Base-by-base conservation (phyloP, 2,888 invertebrate species). In the Epirrhoe alternata region DNA sequence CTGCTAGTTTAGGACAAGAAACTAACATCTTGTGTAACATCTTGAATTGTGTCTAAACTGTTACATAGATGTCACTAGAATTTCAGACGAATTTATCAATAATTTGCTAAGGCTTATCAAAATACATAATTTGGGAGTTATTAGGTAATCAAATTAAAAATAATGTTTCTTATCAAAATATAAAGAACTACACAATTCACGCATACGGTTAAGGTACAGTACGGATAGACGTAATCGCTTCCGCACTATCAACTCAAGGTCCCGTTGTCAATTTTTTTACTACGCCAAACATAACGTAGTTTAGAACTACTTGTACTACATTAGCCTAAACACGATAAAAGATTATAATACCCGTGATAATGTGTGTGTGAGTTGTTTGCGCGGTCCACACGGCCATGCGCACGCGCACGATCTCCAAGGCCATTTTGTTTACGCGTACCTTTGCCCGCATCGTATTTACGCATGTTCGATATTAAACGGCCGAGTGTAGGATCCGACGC, bases 401-500 rank as follows among this genome's bases (percentile, higher is more conserved):
- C 85, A 83, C 82, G 86, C 86, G 85, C 86, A 80, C 80, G 76
- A 72, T 76, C 78, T 75, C 82, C 92, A 92, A 92, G 92, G 92
- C 88, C 89, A 88, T 86, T 86, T 87, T 90, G 86, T 90, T 90
- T 87, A 89, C 90, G 83, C 86, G 78, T 77, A 85, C 84, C 50
- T 42, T 30, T 35, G 81, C 85, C 86, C 86, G 85, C 86, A 85
- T 66, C 57, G 12, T 86, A 85, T 88, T 86, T 88, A 88, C 88
- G 81, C 70, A 70, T 82, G 76, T 73, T 76, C 74, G 76, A 80
- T 83, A 83, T 79, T 79, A 87, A 72, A 79, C 89, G 82, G 57
- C 86, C 74, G 69, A 77, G 68, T 80, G 70, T 71, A 68, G 78
- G 76, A 77, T 74, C 65, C 74, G 70, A 68, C 74, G 65, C 70